These are phyloP conservation scores for Heliconius sara DNA, from an alignment of 2,888 invertebrate genomes.

Conservation along the genomic window DNA sequence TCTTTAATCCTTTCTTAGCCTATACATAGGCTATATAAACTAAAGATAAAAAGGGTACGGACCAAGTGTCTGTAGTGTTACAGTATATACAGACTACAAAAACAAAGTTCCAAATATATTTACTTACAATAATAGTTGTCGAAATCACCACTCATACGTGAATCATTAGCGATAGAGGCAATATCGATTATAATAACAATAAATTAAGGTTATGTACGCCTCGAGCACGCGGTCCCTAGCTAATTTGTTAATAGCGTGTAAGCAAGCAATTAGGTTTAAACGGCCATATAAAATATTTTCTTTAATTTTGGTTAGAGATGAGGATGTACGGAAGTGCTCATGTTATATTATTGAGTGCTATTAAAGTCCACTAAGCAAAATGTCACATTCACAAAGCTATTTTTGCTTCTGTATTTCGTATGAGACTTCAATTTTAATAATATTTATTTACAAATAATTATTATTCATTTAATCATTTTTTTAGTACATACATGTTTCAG, in stretches of 20 bases:
- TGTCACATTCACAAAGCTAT: conserved; percentile 4
- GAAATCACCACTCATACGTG: not conserved
- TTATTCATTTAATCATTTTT: no score
- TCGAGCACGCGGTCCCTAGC: conserved; percentile 14
- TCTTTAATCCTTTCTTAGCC: no score
- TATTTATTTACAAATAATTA: no score
- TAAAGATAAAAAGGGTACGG: no score
- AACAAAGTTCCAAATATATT: no score
- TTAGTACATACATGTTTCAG: no score
- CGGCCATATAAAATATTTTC: conserved; percentile 25
- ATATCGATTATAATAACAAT: conserved; percentile 43
- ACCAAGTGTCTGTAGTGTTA: no score
- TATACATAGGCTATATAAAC: no score
- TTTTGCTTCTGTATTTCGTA: not conserved
- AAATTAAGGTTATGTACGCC: conserved; percentile 36
- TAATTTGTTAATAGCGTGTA: conserved; percentile 45
- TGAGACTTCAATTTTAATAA: no score
- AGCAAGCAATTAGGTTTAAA: conserved; percentile 40
- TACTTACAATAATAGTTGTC: not conserved
- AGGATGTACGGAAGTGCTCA: not conserved
- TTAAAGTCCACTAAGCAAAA: not conserved
- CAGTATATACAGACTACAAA: no score
- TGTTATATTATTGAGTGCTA: not conserved
- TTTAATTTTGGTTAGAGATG: conserved; percentile 23
- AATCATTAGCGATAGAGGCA: conserved; percentile 27